Evolutionary conservation across 2,888 invertebrate species (phyloP), one percentile per base, ranked within the genome.

Genomic region (Lochmaea capreae): DNA sequence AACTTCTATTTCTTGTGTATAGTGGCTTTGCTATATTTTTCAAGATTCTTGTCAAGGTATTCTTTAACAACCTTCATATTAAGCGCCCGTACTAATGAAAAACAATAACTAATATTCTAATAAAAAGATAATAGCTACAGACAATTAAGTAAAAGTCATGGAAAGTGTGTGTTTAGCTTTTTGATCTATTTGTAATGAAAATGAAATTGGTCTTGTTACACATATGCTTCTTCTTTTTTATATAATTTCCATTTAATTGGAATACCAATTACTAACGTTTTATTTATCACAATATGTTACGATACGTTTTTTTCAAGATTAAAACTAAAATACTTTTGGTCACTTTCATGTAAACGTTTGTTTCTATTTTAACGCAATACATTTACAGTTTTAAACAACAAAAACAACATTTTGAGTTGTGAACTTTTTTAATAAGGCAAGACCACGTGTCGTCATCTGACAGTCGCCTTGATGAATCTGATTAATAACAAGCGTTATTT

Each of bases 161-260:
- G 46, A 65, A 65, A 65, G 22, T 65, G 65, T 16, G 18, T 39
- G 18, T 42, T 4, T 49, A 26, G 46, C 22, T 49, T 16, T 65
- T 65, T 49, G 65, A 65, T 65, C 65, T 65, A 49, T 65, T 65
- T 65, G 65, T 43, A 65, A 49, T 65, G 65, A 65, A 65, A 65
- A 18, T 65, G 65, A 65, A 65, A 65, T 65, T 49, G 16, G 49
- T 26, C 8, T 46, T 43, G 65, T 12, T 26, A 33, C 33, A 59
- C 59, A 59, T 59, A 54, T 54, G 54, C 54, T 54, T 16, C 6
- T 16, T 54, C 16, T 16, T 16, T 54, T 54, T 16, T 54, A 16
- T 54, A 16, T 10, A 54, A 54, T 54, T 54, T 54, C 54, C 18
- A 16, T 54, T 16, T 54, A 54, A 54, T 16, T 18, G 16, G 54